Base-by-base conservation (phyloP, 1,140 invertebrate genomes). In the Andrena cerasifolii region DNA sequence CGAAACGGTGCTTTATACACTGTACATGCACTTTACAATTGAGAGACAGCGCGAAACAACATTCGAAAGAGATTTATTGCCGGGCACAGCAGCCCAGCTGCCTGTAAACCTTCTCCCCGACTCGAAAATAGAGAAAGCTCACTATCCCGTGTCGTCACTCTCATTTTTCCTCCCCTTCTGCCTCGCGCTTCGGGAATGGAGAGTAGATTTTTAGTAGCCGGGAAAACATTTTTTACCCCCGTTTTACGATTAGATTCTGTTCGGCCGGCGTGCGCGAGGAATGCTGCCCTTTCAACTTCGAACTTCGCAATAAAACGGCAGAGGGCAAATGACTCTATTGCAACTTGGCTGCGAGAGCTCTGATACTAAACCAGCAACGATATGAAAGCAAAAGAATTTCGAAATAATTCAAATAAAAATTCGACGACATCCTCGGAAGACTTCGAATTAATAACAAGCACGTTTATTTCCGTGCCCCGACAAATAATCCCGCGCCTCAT, bases 1-100 rank as follows among this genome's bases (percentile, higher is more conserved):
- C 28, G n/a, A 33, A 16, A 6, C 28, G 12, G 7, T n/a, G 14
- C n/a, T 40, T 40, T 40, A 40, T 10, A 40, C 36, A 40, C 36
- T 40, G 14, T n/a, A 2, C 10, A 12, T 24, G n/a, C 40, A 36
- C 28, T 47, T 47, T 61, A 59, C 40, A 59, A 61, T 36, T 24
- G 54, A 61, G 56, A 33, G 28, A 47, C 28, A 72, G 10, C 4
- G 24, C 18, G 26, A 43, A 58, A 71, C 33, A 54, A 68, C 56
- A 36, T 72, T 61, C 31, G 56, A 72, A 47, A 36, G 40, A 61
- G 68, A 72, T 72, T 61, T 59, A 49, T 61, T 31, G 56, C 28
- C 8, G 8, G 4, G 4, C 0, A 49, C 43, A 28, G 56, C 31
- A 26, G 31, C n/a, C 28, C 28, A 14, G 68, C 12, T 45, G 28